A percentile compares a stretch with the other conserved stretches of the same genome.
phyloP scores from a whole-genome alignment of 2,797 vertebrate genomes.

The Carduelis carduelis region DNA sequence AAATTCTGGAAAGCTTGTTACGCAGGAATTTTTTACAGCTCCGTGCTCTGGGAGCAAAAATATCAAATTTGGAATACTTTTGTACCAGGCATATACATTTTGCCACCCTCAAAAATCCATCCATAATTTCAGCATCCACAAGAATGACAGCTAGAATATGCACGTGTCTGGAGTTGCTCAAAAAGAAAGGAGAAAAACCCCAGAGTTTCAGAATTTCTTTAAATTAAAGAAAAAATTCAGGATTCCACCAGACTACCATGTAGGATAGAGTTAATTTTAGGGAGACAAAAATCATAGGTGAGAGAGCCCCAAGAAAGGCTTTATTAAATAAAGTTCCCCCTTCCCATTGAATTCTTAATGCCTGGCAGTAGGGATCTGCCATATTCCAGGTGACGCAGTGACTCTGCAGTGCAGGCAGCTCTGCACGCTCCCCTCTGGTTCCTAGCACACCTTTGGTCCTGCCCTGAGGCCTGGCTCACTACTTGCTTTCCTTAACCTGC shows the following conservation, averaged over 20 bases:
- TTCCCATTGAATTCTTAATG: not conserved
- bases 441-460: not conserved
- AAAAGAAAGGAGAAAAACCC: not conserved
- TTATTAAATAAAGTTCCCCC: not conserved
- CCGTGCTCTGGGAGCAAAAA: not conserved
- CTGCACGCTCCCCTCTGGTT: not conserved
- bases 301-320: not conserved
- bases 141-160: not conserved
- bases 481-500: not conserved
- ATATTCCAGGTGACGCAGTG: not conserved
- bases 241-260: not conserved
- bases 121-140: not conserved
- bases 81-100: not conserved
- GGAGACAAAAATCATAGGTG: not conserved
- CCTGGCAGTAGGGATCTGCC: not conserved
- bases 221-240: not conserved
- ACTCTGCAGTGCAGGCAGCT: not conserved
- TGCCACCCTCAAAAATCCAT: not conserved
- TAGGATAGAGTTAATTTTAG: not conserved
- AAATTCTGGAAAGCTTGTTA: slow-evolving; percentile 3
- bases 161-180: not conserved
- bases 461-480: not conserved
- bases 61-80: not conserved
- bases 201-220: not conserved
- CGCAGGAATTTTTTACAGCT: not conserved